Percentiles rank a stretch among this genome's conserved stretches.
Conservation (phyloP, 2,797 vertebrate genomes). For the Manis pentadactyla region DNA sequence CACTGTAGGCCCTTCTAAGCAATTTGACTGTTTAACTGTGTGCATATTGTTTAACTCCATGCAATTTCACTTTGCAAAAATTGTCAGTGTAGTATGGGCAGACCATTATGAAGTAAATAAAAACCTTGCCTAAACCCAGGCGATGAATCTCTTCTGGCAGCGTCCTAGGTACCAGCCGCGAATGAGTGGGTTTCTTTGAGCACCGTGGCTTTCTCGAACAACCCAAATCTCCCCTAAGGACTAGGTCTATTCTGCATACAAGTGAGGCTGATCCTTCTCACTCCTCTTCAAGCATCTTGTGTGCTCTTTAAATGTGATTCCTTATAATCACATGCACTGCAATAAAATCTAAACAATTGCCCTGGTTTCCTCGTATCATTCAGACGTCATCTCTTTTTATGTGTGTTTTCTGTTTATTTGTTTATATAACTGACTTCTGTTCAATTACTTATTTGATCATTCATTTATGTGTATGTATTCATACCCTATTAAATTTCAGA, state of each 20-base stretch:
- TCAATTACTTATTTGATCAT: conserved; percentile 52
- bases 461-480: conserved; percentile 45
- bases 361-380: neutral
- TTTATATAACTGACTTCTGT: neutral
- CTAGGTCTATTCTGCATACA: neutral
- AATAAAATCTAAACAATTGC: conserved; percentile 2
- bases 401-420: neutral
- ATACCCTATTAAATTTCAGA: conserved; percentile 37
- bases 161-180: neutral
- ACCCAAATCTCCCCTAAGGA: neutral
- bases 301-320: neutral
- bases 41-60: neutral
- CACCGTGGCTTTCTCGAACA: neutral
- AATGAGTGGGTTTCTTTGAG: neutral
- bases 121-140: neutral
- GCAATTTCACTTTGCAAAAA: neutral
- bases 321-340: neutral
- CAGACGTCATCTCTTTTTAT: neutral
- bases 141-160: neutral
- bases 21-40: neutral
- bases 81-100: neutral
- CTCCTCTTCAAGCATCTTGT: neutral
- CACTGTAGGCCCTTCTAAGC: neutral
- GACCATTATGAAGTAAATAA: neutral
- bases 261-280: neutral